Evolutionary conservation across 2,113 vertebrate genomes (phyloP), one percentile per base, ranked within the genome.

Genomic region (Aptenodytes patagonicus): DNA sequence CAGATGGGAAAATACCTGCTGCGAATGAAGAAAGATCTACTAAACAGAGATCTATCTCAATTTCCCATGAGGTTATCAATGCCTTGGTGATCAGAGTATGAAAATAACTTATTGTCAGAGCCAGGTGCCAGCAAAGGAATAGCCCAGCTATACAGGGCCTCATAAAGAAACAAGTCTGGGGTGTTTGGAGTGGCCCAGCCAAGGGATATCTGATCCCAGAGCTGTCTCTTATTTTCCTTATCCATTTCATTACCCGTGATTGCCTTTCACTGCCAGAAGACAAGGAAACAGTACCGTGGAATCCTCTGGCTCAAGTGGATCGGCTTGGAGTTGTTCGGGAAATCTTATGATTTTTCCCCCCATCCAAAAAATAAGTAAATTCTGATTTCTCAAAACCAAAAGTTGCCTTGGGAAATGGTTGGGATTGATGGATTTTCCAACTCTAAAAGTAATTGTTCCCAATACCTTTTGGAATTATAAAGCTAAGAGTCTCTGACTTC

Each of bases 381-480:
- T 75, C 49, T 91, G 58, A 69, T 95, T 94, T 93, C 66, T 91
- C 78, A 87, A 58, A 85, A 60, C 25, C 31, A 64, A 94, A 95
- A 44, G 13, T 92, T 89, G 73, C 87, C 18, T 61, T 52, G 58
- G 68, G 95, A 81, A 83, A 90, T 42, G 36, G 14, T 73, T 69
- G 22, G 22, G 49, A 77, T 32, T 89, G 89, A 95, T 89, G 54
- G 62, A 93, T 95, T 95, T 95, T 84, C 87, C 94, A 95, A 95
- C 42, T 89, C 62, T 51, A 79, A 60, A 91, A 82, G 47, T 85
- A 91, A 93, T 83, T 78, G 40, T 62, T 92, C 60, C 65, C 44
- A 86, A 81, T 94, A 83, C 83, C 83, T 93, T 94, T 93, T 87
- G 62, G 82, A 94, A 93, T 68, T 93, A 47, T 93, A 93, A 96